These are phyloP conservation scores for Premnoplex brunnescens DNA, from an alignment of 2,797 vertebrate genomes.

Conservation along the genomic window DNA sequence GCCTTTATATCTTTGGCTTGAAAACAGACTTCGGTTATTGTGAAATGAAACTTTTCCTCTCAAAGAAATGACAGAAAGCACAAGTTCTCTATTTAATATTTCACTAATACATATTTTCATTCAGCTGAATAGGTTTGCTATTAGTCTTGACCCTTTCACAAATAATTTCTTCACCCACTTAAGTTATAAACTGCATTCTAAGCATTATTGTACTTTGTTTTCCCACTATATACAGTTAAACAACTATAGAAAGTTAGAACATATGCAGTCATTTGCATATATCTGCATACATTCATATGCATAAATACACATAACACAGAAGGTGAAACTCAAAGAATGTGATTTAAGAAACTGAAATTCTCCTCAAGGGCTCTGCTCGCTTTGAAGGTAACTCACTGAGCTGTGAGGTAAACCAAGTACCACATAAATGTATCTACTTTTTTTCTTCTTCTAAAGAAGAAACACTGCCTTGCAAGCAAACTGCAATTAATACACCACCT, in stretches of 20 bases:
- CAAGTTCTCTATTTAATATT: not conserved
- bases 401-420: not conserved
- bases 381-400: conserved; percentile 30
- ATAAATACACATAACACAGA: conserved; percentile 8
- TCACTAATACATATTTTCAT: not conserved
- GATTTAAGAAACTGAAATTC: conserved; percentile 24
- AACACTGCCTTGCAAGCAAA: not conserved
- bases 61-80: not conserved
- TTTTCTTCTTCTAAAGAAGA: not conserved
- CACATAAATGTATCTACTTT: not conserved
- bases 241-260: not conserved
- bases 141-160: not conserved
- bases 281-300: conserved; percentile 27
- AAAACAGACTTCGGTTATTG: not conserved
- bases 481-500: conserved; percentile 15
- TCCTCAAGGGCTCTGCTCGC: not conserved
- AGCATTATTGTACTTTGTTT: not conserved
- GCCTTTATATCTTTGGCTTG: not conserved
- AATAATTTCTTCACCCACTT: not conserved
- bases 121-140: not conserved
- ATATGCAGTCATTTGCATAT: not conserved
- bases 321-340: conserved; percentile 26
- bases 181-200: not conserved
- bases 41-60: not conserved
- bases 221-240: not conserved